Evolutionary conservation across 2,113 vertebrate genomes (phyloP).

Genomic region (Bos taurus): DNA sequence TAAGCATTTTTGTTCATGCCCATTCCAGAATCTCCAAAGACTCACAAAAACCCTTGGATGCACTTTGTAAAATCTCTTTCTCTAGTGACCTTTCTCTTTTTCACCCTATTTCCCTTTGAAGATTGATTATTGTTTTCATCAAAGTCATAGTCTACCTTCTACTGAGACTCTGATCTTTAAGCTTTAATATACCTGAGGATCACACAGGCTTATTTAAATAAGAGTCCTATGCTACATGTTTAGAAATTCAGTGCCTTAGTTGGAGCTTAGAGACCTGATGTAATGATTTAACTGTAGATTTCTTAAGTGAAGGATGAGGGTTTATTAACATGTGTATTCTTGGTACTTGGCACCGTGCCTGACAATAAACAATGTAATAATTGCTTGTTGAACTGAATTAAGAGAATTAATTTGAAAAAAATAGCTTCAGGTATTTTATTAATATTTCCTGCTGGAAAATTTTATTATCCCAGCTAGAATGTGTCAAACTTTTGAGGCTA

Average conservation of each 20-base stretch:
- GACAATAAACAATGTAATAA: neutral
- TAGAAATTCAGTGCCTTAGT: neutral
- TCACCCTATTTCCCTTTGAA: neutral
- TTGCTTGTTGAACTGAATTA: neutral
- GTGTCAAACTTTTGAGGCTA: neutral
- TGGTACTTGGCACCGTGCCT: rapidly evolving
- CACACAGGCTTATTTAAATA: neutral
- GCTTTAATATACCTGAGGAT: neutral
- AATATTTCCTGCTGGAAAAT: neutral
- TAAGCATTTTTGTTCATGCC: neutral
- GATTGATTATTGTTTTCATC: neutral
- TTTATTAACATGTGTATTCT: neutral
- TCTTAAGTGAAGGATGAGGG: neutral
- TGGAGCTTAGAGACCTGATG: neutral
- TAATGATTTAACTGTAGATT: neutral
- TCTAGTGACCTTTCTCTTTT: neutral
- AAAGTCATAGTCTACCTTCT: neutral
- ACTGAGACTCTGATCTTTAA: neutral
- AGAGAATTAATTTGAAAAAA: neutral
- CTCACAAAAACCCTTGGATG: neutral
- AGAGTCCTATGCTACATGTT: neutral
- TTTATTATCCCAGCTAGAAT: neutral
- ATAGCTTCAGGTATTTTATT: neutral
- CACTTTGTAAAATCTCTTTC: neutral
- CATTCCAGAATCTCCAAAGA: neutral